A percentile compares a stretch with the other conserved stretches of the same genome.
Evolutionary conservation across 2,113 vertebrate genomes (phyloP).

Genomic region (Chrysemys picta): DNA sequence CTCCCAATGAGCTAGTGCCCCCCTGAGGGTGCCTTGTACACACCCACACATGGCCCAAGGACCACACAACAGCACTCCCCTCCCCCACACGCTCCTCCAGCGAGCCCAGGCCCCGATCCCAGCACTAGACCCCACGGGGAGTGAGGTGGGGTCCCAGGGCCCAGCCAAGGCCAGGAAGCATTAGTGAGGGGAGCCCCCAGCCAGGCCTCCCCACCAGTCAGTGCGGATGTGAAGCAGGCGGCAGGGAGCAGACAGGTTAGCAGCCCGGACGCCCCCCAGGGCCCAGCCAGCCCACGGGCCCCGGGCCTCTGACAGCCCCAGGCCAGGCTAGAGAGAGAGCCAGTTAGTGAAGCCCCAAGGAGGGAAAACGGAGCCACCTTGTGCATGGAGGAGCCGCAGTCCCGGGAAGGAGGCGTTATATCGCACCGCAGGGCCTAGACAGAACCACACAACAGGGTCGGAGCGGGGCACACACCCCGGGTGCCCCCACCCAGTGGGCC

Average conservation of each 20-base stretch:
- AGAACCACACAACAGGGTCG: neutral
- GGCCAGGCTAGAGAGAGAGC: neutral
- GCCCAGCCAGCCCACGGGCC: neutral
- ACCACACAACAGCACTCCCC: too few relatives aligned
- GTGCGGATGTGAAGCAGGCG: rapidly evolving
- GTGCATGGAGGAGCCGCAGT: conserved; percentile 79
- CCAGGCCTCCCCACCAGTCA: neutral
- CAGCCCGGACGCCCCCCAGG: rapidly evolving
- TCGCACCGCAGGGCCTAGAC: conserved; percentile 79
- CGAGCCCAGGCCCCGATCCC: too few relatives aligned
- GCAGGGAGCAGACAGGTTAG: rapidly evolving
- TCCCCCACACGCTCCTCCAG: too few relatives aligned
- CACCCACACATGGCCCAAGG: too few relatives aligned
- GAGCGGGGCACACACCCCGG: rapidly evolving
- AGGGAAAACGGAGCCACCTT: conserved; percentile 39
- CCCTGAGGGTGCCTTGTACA: too few relatives aligned
- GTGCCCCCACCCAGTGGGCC: neutral
- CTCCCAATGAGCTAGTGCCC: too few relatives aligned
- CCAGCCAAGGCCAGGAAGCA: too few relatives aligned
- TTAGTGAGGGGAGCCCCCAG: too few relatives aligned
- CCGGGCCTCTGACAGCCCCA: too few relatives aligned
- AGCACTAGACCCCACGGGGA: too few relatives aligned
- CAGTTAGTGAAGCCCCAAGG: neutral
- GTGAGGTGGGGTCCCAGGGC: too few relatives aligned
- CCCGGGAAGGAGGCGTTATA: conserved; percentile 76